Evolutionary conservation across 2,888 invertebrate species (phyloP).

Genomic region (Hemaris fuciformis): DNA sequence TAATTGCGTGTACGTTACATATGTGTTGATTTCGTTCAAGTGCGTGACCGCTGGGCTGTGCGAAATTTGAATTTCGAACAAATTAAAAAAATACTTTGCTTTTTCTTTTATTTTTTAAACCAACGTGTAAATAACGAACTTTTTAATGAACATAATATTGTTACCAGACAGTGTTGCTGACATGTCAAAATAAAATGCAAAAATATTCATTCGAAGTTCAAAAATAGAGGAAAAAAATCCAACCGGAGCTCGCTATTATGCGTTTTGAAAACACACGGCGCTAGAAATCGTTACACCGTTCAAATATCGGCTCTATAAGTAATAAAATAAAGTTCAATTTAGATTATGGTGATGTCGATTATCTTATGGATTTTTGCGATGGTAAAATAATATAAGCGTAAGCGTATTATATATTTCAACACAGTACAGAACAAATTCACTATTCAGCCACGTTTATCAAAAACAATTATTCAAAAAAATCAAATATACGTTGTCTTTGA

Average conservation of each 20-base stretch:
- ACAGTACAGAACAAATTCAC: too few relatives aligned
- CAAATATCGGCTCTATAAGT: conserved; percentile 38
- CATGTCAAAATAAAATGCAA: conserved; percentile 45
- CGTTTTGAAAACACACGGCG: conserved; percentile 44
- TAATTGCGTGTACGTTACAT: conserved; percentile 33
- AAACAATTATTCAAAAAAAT: neutral
- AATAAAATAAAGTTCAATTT: conserved; percentile 42
- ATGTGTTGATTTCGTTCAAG: conserved; percentile 22
- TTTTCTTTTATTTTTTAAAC: neutral
- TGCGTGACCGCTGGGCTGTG: conserved; percentile 17
- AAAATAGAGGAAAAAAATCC: conserved; percentile 35
- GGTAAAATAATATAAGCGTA: conserved; percentile 2
- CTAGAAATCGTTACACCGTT: conserved; percentile 22
- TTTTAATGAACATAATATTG: conserved; percentile 7
- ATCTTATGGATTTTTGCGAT: conserved; percentile 40
- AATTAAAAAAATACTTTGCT: conserved; percentile 1
- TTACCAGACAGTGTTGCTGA: conserved; percentile 19
- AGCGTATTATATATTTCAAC: neutral
- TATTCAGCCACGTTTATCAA: too few relatives aligned
- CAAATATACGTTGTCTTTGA: neutral
- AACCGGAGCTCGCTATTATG: conserved; percentile 36
- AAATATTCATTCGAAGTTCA: conserved; percentile 47
- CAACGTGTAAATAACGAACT: neutral
- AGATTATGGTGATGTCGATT: conserved; percentile 38
- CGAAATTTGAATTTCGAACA: conserved; percentile 2